Conservation (phyloP, 2,797 vertebrate genomes). For the Helarctos malayanus region DNA sequence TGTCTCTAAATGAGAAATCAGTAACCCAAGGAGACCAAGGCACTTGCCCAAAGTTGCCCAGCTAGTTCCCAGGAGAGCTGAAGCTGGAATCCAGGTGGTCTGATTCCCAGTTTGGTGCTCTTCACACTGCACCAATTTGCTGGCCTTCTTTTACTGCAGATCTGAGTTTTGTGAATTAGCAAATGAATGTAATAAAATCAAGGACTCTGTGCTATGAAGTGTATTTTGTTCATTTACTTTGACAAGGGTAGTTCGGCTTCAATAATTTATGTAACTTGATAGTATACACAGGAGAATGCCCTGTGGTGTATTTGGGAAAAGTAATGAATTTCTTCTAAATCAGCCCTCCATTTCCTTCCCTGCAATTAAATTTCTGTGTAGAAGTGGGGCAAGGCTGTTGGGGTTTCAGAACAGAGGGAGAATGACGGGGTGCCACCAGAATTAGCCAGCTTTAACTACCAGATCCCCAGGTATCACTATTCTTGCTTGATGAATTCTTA, state of each 20-base stretch:
- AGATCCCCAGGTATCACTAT: background rate
- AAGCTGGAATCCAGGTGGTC: background rate
- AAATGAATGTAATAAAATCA: constrained; percentile 83
- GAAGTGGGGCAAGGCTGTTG: constrained; percentile 76
- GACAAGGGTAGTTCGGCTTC: constrained; percentile 83
- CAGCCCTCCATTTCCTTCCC: constrained; percentile 64
- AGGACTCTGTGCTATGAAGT: constrained; percentile 81
- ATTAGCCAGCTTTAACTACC: background rate
- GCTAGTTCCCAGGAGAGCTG: background rate
- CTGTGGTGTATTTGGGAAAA: constrained; percentile 74
- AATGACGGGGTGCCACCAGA: constrained; percentile 51
- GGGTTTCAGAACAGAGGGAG: constrained; percentile 64
- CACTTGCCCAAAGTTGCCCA: background rate
- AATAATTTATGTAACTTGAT: constrained; percentile 86
- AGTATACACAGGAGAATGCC: constrained; percentile 81
- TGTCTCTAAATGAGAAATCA: background rate
- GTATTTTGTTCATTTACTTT: constrained; percentile 86
- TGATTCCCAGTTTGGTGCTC: background rate
- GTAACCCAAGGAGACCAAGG: background rate
- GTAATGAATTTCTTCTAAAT: constrained; percentile 81
- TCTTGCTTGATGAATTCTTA: constrained; percentile 3
- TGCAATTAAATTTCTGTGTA: constrained; percentile 79
- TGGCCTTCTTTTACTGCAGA: constrained; percentile 58
- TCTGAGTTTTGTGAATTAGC: constrained; percentile 75
- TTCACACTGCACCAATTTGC: background rate